Evolutionary conservation across 2,797 vertebrate genomes (phyloP).

Genomic region (Carduelis carduelis): DNA sequence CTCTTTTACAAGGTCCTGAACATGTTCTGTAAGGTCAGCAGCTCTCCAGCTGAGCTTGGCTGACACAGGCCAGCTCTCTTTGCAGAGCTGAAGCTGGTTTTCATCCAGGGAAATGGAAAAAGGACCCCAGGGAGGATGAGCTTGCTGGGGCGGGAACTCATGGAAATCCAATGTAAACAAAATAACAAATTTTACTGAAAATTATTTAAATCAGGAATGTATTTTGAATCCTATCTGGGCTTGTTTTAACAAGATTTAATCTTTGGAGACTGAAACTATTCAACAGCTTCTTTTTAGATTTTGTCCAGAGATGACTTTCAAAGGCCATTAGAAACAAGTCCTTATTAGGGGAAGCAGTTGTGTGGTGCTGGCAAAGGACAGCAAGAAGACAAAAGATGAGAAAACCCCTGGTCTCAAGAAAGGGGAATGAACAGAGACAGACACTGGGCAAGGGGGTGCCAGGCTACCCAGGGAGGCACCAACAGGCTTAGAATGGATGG

Average conservation of each 20-base stretch:
- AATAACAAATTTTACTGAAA: background rate
- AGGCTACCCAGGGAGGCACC: background rate
- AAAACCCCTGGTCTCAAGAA: background rate
- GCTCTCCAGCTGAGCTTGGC: background rate
- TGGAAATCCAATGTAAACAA: slow-evolving; percentile 29
- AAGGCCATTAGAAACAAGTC: background rate
- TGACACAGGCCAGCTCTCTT: background rate
- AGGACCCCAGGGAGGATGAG: slow-evolving; percentile 22
- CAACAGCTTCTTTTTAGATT: slow-evolving; percentile 1
- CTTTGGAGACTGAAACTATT: background rate
- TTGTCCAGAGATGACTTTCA: background rate
- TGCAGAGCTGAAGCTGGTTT: background rate
- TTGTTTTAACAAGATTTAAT: slow-evolving; percentile 29
- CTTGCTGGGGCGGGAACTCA: background rate
- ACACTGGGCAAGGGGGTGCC: background rate
- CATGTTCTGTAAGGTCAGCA: background rate
- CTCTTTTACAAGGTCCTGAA: background rate
- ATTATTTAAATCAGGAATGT: background rate
- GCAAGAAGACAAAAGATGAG: background rate
- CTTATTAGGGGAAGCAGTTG: slow-evolving; percentile 12
- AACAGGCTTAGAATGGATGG: background rate
- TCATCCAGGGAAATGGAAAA: slow-evolving; percentile 3
- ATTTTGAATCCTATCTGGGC: background rate
- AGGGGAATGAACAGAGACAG: background rate
- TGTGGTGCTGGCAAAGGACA: background rate